Evolutionary conservation across 2,797 vertebrate species (phyloP).

Genomic region (Cheirogaleus major): DNA sequence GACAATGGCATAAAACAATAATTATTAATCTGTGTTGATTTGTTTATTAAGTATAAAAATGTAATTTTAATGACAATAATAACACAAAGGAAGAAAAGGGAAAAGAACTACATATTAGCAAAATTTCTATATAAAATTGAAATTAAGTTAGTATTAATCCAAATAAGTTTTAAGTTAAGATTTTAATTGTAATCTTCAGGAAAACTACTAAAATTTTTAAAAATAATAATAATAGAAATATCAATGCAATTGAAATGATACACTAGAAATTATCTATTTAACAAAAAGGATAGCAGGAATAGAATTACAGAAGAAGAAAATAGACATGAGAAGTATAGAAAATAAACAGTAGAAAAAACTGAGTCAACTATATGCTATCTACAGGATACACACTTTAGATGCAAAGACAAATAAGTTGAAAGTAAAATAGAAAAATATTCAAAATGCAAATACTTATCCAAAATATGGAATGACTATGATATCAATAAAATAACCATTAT

Average conservation of each 20-base stretch:
- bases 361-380: neutral
- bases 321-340: neutral
- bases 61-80: neutral
- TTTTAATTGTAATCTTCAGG: neutral
- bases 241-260: neutral
- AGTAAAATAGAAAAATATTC: neutral
- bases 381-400: neutral
- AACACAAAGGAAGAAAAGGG: too few species aligned
- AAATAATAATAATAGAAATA: neutral
- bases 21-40: neutral
- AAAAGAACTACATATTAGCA: neutral
- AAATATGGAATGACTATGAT: neutral
- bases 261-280: neutral
- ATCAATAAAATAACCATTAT: neutral
- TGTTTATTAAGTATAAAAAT: neutral
- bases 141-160: neutral
- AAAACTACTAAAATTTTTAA: neutral
- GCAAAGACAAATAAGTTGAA: neutral
- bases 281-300: neutral
- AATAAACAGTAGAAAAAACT: neutral
- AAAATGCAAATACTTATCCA: neutral
- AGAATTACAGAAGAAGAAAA: neutral
- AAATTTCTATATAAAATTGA: neutral
- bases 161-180: neutral
- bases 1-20: neutral